phyloP scores from a whole-genome alignment of 30 jellyfish, hydroid and myxozoan genomes.

The Phacellophora camtschatica region DNA sequence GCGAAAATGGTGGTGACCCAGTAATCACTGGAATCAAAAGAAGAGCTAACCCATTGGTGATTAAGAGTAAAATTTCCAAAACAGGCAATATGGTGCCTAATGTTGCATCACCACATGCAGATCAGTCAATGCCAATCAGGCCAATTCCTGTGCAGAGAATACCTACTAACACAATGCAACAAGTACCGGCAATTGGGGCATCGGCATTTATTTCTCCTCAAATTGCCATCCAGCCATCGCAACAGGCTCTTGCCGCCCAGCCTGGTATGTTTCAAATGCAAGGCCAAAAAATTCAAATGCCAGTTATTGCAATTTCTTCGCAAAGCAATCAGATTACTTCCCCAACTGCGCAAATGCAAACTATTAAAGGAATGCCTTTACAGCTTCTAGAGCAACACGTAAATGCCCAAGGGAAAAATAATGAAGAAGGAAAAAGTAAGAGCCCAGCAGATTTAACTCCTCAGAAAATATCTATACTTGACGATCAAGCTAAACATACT shows the following conservation, averaged over 20 bases:
- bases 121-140: conserved; percentile 31
- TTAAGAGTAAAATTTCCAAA: conserved; percentile 49
- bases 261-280: conserved; percentile 21
- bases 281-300: background rate
- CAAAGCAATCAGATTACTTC: background rate
- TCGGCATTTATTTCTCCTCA: background rate
- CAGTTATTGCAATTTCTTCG: background rate
- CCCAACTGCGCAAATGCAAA: background rate
- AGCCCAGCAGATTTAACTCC: no score
- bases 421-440: no score
- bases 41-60: conserved; percentile 62
- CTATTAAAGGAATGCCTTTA: conserved; percentile 18
- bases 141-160: conserved; percentile 52
- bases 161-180: background rate
- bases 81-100: conserved; percentile 22
- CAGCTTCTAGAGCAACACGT: conserved; percentile 48
- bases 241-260: background rate
- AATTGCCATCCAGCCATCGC: background rate
- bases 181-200: background rate
- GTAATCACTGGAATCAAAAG: conserved; percentile 72
- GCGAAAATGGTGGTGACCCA: conserved; percentile 47
- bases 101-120: background rate
- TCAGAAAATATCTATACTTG: no score
- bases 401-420: conserved; percentile 41
- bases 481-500: no score